Percentiles rank a stretch among this genome's conserved stretches.
Conservation (phyloP, 2,797 vertebrate species). For the Schizopygopsis pylzovi region DNA sequence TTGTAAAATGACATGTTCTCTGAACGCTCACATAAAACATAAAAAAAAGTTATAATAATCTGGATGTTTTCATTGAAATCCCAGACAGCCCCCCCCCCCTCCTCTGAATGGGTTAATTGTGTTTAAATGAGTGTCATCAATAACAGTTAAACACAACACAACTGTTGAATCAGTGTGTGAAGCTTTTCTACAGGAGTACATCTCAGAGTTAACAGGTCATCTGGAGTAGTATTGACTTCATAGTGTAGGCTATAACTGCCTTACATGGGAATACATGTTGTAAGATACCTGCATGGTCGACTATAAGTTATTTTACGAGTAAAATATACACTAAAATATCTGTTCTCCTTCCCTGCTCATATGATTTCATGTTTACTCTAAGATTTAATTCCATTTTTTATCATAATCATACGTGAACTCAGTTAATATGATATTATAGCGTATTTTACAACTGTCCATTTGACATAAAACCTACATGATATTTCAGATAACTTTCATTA, state of each 20-base stretch:
- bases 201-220: neutral
- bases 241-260: constrained; percentile 60
- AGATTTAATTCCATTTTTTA: neutral
- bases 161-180: neutral
- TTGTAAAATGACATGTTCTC: no score
- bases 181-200: neutral
- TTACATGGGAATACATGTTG: constrained; percentile 76
- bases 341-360: neutral
- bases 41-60: no score
- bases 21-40: no score
- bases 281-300: neutral
- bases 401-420: neutral
- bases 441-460: neutral
- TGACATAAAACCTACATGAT: neutral
- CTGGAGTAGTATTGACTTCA: neutral
- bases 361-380: neutral
- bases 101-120: neutral
- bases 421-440: neutral
- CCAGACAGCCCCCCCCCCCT: no score
- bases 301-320: neutral
- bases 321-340: neutral
- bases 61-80: no score
- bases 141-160: neutral
- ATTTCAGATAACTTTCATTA: neutral
- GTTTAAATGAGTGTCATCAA: neutral